Evolutionary conservation across 2,797 vertebrate genomes (phyloP), one percentile per base, ranked within the genome.

Genomic region (Limosa lapponica): DNA sequence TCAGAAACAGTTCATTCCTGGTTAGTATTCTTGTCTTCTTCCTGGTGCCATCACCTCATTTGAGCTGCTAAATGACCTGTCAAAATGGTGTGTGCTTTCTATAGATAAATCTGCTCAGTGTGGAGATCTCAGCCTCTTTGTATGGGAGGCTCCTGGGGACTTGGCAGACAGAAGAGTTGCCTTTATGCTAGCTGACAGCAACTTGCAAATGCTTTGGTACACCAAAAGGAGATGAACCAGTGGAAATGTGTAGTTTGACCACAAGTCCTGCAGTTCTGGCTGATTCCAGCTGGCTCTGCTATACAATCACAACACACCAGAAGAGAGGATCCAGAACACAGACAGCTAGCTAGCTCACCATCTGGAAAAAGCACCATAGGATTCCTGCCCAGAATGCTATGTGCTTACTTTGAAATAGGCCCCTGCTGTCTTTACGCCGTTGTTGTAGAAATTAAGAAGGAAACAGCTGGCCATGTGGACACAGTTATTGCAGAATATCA

Each of bases 401-500:
- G n/a, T 75, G 48, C 62, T 70, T 46, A 46, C 82, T 83, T 75
- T 75, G 62, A 87, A 93, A 94, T 37, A 89, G 55, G 64, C 44
- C 64, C 64, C 67, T 74, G 52, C 71, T 95, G 84, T 87, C 44
- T 71, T 49, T 87, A 73, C 82, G 78, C 67, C 74, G 71, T 77
- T 95, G 74, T 80, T 91, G 65, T 5, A 89, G 71, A 89, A 85
- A 92, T 82, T 51, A 85, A 89, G 91, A 71, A 87, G 75, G 64
- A 91, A 94, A 91, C 48, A 95, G 93, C 82, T 89, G 87, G 79
- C 84, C 48, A 37, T 92, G 59, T 41, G 67, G 79, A 94, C 87
- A 58, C 23, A 80, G 79, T 66, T 94, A 93, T 92, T 94, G 67
- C 89, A 91, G 95, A 97, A 91, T 82, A 95, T 80, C 25, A 22